Base-by-base conservation (phyloP, 92 coral and sea anemone species). In the Porites evermanni region DNA sequence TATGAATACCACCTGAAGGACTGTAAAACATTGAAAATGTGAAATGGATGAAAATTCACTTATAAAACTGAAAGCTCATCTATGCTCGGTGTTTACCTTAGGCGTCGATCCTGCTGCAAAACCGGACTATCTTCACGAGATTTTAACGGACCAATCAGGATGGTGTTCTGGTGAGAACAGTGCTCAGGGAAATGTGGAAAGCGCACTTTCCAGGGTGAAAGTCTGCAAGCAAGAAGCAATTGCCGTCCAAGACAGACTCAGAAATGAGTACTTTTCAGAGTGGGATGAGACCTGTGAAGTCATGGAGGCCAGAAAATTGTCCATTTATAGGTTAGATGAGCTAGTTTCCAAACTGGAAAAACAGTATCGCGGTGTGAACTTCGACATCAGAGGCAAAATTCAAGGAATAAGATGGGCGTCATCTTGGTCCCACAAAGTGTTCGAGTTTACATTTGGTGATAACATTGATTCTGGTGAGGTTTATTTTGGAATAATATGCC, bases 401-500 rank as follows among this genome's bases (percentile, higher is more conserved):
- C 77, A 88, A 76, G 91, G 72, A 17, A 84, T 88, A 26, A 53
- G 52, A n/a, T 88, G 88, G 92, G 67, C 92, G 24, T 51, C 92
- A 18, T 68, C 88, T 71, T 84, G 84, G 85, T 83, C 88, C 52
- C 92, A 88, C 80, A 88, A 69, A 77, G 69, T 88, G 44, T 83
- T 76, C 24, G 92, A 88, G 84, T 88, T 88, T 83, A 77, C 92
- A 47, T 88, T 88, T 69, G 92, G 92, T 20, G 88, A 88, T 52
- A 70, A 78, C 26, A 77, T 77, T 52, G 92, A 83, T 70, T 77
- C 84, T 17, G 92, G 89, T 13, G 81, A 83, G 75, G 92, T 88
- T 12, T 88, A 88, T 77, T 88, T 88, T 70, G 91, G 91, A 76
- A 88, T 88, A 58, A 77, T 88, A 64, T 88, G 88, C 88, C 84